Base-by-base conservation (phyloP, 2,888 invertebrate genomes). In the Tetranychus piercei region DNA sequence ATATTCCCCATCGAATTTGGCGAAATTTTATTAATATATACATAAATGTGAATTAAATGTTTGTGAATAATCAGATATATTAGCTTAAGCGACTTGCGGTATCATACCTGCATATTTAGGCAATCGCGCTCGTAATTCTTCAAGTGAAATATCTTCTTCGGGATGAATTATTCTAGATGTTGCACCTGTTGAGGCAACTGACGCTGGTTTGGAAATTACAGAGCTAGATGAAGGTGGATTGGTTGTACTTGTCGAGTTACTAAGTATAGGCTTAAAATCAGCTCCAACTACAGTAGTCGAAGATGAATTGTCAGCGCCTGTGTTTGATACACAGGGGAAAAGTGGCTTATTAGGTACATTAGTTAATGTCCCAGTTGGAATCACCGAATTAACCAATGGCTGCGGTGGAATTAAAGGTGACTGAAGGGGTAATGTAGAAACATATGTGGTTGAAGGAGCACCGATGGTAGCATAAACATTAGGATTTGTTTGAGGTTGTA, bases 131-230 rank as follows among this genome's bases (percentile, higher is more conserved):
- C 78, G 74, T 23, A 75, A 75, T 73, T 79, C 79, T 76, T 79
- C 79, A 83, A 88, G 80, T 45, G 94, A 94, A 74, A 93, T 88
- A 83, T 94, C 93, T 82, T 95, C 94, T 0, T 91, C 89, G 0
- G 95, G 95, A 83, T 95, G 95, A 79, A 95, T 87, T 75, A 95
- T 94, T 84, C 90, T 90, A 80, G 91, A 90, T 66, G 90, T 88
- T 7, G 91, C 89, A 70, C 91, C 90, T 7, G 90, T 88, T n/a
- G 89, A 87, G 18, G 88, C 88, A 74, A 90, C 89, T n/a, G 76
- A 75, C 18, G 75, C 73, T 6, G 77, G 73, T 15, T 73, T 75
- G 22, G 73, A 69, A 15, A 72, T 64, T 15, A 65, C 20, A 71
- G 73, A 73, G 43, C 76, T 73, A 74, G 82, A 81, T 73, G 83